Evolutionary conservation across 2,888 invertebrate species (phyloP), one percentile per base, ranked within the genome.

Genomic region (Disparrhopalites patrizii): DNA sequence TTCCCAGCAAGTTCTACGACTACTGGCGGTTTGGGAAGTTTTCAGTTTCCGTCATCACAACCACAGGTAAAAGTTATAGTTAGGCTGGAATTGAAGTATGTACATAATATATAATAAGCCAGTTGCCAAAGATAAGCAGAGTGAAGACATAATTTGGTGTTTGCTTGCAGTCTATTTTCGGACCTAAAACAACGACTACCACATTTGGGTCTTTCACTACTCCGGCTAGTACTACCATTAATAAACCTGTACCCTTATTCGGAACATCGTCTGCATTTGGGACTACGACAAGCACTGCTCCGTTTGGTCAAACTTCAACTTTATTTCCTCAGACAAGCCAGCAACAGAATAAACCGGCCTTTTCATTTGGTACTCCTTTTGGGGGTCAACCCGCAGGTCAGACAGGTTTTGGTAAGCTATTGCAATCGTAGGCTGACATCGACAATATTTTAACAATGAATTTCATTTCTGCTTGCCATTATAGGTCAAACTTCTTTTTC

Each of bases 271-370:
- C 82, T 0, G 81, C 82, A 77, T 84, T 85, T 3, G 87, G 87
- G 75, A 84, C 83, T 36, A 84, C 81, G 0, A 86, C 86, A 75
- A 85, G 85, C 0, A 1, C 79, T 79, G 0, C 78, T 82, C 0
- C 73, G 68, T 62, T 69, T 77, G 66, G 76, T 57, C 65, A 67
- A 27, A 81, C 78, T 77, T 81, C 81, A 76, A 81, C 68, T 66
- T 79, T 88, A 1, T 88, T 88, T 79, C 87, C 88, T 4, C 81
- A 85, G 0, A 80, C 84, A 0, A 67, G 52, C 55, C 85, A 1
- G 82, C 86, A 1, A 82, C 85, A 3, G 84, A 85, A 4, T 89
- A 73, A 75, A 51, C 71, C 71, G 3, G n/a, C n/a, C n/a, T 75
- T 75, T 40, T 57, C 68, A 7, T 75, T 75, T 55, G 56, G 67